Evolutionary conservation across 2,888 invertebrate genomes (phyloP), one percentile per base, ranked within the genome.

Genomic region (Acrobasis repandana): DNA sequence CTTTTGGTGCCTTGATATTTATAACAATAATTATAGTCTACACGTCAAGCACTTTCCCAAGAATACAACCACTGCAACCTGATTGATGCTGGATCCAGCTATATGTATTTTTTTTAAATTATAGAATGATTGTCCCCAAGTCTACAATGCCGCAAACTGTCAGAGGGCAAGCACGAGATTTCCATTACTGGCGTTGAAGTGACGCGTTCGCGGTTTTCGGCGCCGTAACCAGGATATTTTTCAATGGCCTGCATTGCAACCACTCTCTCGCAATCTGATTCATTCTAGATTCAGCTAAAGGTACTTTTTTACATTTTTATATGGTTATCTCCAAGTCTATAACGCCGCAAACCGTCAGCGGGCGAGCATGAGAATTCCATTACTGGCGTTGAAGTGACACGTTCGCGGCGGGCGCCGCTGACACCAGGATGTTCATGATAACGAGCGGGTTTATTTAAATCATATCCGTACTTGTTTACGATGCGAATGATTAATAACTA

Each of bases 291-390:
- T 8, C 28, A 28, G 6, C 28, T 28, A 28, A 4, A 28, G 28
- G 28, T n/a, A n/a, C 2, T 28, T 28, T 52, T 5, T 34, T 34
- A 36, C 28, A 51, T 51, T 33, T 34, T 54, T 33, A 33, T 9
- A 15, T 15, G 33, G 1, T 15, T 49, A 20, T 58, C 58, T 43
- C 67, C 48, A 54, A 15, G 57, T 33, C 64, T 46, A 49, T 50
- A 61, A 76, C 77, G 76, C 84, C 83, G 80, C 88, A 87, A 83
- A 82, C 84, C 85, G 83, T 83, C 82, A 83, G 79, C 77, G 82
- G 71, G 80, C 76, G 85, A 90, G 90, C 90, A 91, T 83, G 90
- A 86, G 86, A 90, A 89, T 86, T 89, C 90, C 90, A 91, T 91
- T 91, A 90, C 85, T 82, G 87, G 73, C 79, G 77, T 80, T 79